Percentiles rank a stretch among this genome's conserved stretches.
Evolutionary conservation across 2,113 vertebrate genomes (phyloP).

Genomic region (Cnemophilus loriae): DNA sequence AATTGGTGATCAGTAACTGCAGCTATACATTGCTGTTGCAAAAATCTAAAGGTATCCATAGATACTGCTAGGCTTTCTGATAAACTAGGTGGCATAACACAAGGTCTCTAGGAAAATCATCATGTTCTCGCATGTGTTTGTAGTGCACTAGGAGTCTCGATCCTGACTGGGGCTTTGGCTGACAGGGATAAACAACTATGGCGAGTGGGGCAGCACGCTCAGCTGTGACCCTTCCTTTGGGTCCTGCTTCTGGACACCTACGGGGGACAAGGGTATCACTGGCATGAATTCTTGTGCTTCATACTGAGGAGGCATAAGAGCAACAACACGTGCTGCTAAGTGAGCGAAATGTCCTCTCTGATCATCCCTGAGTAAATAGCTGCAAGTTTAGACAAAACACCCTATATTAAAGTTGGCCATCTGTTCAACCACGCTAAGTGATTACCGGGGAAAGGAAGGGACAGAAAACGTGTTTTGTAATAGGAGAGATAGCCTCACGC

Average conservation of each 20-base stretch:
- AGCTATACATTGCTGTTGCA: not conserved
- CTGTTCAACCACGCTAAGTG: not conserved
- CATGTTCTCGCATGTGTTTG: not conserved
- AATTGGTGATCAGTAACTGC: not conserved
- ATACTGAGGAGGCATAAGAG: not conserved
- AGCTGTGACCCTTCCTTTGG: not conserved
- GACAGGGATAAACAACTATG: not conserved
- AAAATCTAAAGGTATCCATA: not conserved
- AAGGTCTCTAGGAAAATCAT: not conserved
- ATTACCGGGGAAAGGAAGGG: not conserved
- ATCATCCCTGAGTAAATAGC: not conserved
- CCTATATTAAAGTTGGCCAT: not conserved
- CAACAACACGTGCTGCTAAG: not conserved
- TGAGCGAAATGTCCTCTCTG: not conserved
- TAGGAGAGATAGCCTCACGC: not conserved
- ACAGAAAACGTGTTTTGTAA: not conserved
- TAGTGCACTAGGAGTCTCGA: not conserved
- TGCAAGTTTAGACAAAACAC: constrained; percentile 18
- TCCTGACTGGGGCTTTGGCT: not conserved
- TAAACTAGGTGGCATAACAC: not conserved
- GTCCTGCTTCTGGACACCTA: not conserved
- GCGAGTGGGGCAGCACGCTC: fast-evolving
- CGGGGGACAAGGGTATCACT: not conserved
- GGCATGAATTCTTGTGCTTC: not conserved
- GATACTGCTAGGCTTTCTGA: not conserved